These are phyloP conservation scores for Todiramphus saurophagus DNA, from an alignment of 2,113 vertebrate genomes.

Conservation along the genomic window DNA sequence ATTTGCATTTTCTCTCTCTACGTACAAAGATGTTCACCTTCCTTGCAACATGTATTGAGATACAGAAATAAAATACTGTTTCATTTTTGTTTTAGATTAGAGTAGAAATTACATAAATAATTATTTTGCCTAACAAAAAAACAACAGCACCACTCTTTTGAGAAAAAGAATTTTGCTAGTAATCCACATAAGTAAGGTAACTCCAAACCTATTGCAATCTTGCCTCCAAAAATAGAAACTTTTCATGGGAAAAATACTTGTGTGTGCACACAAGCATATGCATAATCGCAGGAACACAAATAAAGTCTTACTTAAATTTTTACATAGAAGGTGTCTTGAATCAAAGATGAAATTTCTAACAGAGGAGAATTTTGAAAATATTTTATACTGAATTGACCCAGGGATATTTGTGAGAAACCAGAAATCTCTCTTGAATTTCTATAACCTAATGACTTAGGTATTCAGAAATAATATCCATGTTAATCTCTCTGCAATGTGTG, in stretches of 20 bases:
- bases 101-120: not conserved
- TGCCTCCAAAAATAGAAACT: rapidly evolving
- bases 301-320: not conserved
- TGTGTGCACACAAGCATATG: not conserved
- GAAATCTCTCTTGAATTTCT: not conserved
- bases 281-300: not conserved
- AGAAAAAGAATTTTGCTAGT: not conserved
- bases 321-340: rapidly evolving
- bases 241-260: not conserved
- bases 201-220: not conserved
- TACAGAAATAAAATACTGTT: not conserved
- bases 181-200: not conserved
- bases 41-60: not conserved
- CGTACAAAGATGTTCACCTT: not conserved
- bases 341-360: not conserved
- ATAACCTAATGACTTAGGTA: not conserved
- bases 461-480: not conserved
- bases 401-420: not conserved
- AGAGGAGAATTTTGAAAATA: not conserved
- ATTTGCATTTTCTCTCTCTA: not conserved
- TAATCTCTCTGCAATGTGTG: not conserved
- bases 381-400: not conserved
- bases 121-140: not conserved
- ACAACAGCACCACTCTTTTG: not conserved
- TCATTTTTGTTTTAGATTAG: not conserved